Evolutionary conservation across 2,797 vertebrate genomes (phyloP).

Genomic region (Schizopygopsis pylzovi): DNA sequence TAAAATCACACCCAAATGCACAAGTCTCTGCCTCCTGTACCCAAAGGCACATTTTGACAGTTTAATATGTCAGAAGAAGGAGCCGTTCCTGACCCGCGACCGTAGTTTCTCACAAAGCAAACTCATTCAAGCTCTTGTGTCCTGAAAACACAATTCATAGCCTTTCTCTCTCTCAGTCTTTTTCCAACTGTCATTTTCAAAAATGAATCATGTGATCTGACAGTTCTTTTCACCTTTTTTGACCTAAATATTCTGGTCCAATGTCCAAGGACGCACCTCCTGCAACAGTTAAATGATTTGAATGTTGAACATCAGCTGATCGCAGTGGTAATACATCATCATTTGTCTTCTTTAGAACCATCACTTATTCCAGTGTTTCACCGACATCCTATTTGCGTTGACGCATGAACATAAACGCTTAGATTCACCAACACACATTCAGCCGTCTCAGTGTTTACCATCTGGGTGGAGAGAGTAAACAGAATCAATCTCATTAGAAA

Average conservation of each 20-base stretch:
- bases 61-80: slow-evolving; percentile 46
- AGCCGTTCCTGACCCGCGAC: slow-evolving; percentile 25
- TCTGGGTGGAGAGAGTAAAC: slow-evolving; percentile 45
- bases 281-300: not conserved
- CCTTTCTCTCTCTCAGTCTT: not conserved
- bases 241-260: not conserved
- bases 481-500: slow-evolving; percentile 61
- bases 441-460: slow-evolving; percentile 56
- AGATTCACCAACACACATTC: slow-evolving; percentile 35
- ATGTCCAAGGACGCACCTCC: not conserved
- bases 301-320: not conserved
- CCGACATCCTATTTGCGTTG: not conserved
- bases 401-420: slow-evolving; percentile 9
- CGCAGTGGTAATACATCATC: not conserved
- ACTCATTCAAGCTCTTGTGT: slow-evolving; percentile 1
- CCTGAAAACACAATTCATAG: not conserved
- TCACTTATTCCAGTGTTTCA: not conserved
- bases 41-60: slow-evolving; percentile 23
- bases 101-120: not conserved
- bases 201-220: not conserved
- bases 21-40: not conserved
- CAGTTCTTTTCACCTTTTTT: not conserved
- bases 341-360: slow-evolving; percentile 13
- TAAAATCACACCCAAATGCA: not conserved
- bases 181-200: not conserved